Percentiles rank a stretch among this genome's conserved stretches.
Evolutionary conservation across 2,888 invertebrate genomes (phyloP).

Genomic region (Salpingus planirostris): DNA sequence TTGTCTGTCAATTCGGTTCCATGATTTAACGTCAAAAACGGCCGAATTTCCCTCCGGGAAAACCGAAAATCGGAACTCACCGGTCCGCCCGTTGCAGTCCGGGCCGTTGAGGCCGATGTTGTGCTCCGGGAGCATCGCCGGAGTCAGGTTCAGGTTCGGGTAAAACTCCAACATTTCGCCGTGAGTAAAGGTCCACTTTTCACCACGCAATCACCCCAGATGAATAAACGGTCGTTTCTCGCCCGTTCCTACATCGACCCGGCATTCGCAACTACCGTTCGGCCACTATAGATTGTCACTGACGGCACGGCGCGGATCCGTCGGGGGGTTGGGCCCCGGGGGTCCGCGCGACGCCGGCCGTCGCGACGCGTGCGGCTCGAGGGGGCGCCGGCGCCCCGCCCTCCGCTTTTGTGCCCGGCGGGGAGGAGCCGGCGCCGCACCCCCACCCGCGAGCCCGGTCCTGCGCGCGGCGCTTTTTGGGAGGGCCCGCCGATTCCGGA

Average conservation of each 20-base stretch:
- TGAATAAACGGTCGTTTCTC: too few relatives aligned
- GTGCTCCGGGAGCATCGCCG: slow-evolving; percentile 49
- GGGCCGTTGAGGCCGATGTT: slow-evolving; percentile 46
- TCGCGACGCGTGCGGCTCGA: too few relatives aligned
- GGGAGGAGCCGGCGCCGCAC: slow-evolving; percentile 12
- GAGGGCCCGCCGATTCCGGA: neutral
- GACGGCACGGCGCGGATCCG: slow-evolving; percentile 23
- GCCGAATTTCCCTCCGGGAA: too few relatives aligned
- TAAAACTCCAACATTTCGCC: slow-evolving; percentile 61
- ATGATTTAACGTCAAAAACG: too few relatives aligned
- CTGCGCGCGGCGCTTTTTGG: slow-evolving; percentile 7
- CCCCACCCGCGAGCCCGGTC: slow-evolving; percentile 5
- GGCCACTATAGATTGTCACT: slow-evolving; percentile 33
- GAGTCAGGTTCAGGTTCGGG: slow-evolving; percentile 49
- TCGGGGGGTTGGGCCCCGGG: slow-evolving; percentile 30
- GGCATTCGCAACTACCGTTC: slow-evolving; percentile 32
- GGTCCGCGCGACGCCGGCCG: too few relatives aligned
- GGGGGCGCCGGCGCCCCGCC: slow-evolving; percentile 16
- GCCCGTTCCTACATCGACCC: slow-evolving; percentile 9
- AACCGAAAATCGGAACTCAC: slow-evolving; percentile 45
- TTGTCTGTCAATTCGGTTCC: too few relatives aligned
- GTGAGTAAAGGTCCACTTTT: too few relatives aligned
- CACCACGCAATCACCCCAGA: slow-evolving; percentile 3
- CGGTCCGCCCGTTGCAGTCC: slow-evolving; percentile 57
- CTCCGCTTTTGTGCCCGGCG: slow-evolving; percentile 10